Percentiles rank a stretch among this genome's conserved stretches.
Conservation (phyloP, 2,888 invertebrate species). For the Trilocha varians region DNA sequence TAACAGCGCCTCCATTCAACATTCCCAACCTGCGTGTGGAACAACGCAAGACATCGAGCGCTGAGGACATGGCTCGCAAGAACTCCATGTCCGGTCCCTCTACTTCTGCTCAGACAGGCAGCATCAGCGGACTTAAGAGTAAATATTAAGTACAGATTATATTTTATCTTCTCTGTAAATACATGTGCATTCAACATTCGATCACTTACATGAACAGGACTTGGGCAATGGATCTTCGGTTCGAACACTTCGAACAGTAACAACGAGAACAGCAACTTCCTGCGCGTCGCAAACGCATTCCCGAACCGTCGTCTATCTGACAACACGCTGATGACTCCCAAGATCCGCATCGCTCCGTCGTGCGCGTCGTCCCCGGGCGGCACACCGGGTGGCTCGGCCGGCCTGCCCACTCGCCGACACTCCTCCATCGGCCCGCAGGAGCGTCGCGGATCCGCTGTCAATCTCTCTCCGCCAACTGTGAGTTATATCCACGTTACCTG, state of each 20-base stretch:
- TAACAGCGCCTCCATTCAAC: conserved; percentile 87
- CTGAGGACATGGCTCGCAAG: conserved; percentile 92
- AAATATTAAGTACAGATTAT: background rate
- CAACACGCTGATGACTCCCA: conserved; percentile 92
- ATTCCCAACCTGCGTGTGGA: conserved; percentile 91
- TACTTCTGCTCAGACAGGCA: conserved; percentile 20
- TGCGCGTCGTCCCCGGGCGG: conserved; percentile 88
- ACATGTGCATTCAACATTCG: too few species aligned
- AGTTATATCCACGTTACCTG: conserved; percentile 43
- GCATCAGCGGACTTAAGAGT: conserved; percentile 39
- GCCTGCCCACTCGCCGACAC: conserved; percentile 88
- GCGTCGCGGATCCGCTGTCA: conserved; percentile 86
- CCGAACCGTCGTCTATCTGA: conserved; percentile 92
- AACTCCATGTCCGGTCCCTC: conserved; percentile 79
- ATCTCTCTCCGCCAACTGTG: conserved; percentile 92
- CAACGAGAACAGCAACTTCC: conserved; percentile 78
- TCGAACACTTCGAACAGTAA: conserved; percentile 88
- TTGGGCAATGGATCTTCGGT: conserved; percentile 89
- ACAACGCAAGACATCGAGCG: conserved; percentile 90
- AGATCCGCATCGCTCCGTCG: conserved; percentile 90
- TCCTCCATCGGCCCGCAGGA: conserved; percentile 94
- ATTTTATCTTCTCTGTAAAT: background rate
- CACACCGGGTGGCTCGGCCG: conserved; percentile 80
- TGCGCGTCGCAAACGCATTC: conserved; percentile 86
- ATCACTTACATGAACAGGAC: conserved; percentile 45